phyloP scores from a whole-genome alignment of 2,113 vertebrate genomes.

The Bungarus multicinctus region DNA sequence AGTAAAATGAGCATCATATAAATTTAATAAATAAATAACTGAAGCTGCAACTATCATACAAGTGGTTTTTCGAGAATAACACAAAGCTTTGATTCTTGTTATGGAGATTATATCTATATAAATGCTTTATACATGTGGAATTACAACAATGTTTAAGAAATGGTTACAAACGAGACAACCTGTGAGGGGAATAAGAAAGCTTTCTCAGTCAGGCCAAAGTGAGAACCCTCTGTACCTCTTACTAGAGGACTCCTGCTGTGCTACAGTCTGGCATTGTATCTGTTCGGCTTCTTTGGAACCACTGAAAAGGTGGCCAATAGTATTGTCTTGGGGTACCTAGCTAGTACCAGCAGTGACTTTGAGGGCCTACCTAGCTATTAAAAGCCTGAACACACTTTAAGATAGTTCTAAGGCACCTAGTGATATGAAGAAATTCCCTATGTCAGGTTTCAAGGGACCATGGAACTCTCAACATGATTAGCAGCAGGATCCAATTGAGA shows the following conservation, averaged over 20 bases:
- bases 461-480: neutral
- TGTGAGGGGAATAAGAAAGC: no score
- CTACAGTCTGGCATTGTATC: neutral
- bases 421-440: neutral
- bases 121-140: no score
- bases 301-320: neutral
- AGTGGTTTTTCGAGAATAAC: no score
- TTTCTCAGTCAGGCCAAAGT: no score
- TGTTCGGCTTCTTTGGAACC: neutral
- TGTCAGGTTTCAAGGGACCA: neutral
- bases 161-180: no score
- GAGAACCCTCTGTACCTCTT: no score
- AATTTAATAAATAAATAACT: no score
- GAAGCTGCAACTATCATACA: no score
- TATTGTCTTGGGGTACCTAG: neutral
- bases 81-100: no score
- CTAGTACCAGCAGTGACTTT: neutral
- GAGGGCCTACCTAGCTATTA: neutral
- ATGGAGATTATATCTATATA: no score
- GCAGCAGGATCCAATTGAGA: neutral
- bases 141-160: no score
- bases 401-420: neutral
- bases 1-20: no score
- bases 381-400: neutral
- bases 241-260: neutral